A percentile compares a stretch with the other conserved stretches of the same genome.
Evolutionary conservation across 2,888 invertebrate genomes (phyloP).

Genomic region (Anorthoa munda): DNA sequence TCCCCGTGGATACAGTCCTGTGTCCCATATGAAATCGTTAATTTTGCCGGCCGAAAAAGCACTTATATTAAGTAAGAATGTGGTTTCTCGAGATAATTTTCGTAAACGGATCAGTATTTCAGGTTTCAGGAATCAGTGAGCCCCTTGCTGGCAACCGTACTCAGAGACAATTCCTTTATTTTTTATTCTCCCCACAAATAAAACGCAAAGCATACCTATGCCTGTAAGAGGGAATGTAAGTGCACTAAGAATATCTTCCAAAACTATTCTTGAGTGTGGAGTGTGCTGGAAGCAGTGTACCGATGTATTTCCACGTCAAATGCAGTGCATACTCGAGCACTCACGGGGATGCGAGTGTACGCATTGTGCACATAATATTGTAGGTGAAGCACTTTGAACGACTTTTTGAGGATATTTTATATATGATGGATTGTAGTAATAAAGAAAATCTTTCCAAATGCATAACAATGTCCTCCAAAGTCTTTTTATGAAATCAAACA

Average conservation of each 20-base stretch:
- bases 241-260: slow-evolving; percentile 10
- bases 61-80: too few relatives aligned
- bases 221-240: not conserved
- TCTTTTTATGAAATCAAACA: too few relatives aligned
- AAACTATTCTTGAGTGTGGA: slow-evolving; percentile 39
- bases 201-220: not conserved
- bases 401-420: slow-evolving; percentile 1
- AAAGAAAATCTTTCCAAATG: too few relatives aligned
- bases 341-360: slow-evolving; percentile 22
- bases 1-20: too few relatives aligned
- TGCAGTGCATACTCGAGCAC: slow-evolving; percentile 46
- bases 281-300: slow-evolving; percentile 42
- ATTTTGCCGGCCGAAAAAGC: too few relatives aligned
- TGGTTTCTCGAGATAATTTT: too few relatives aligned
- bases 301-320: slow-evolving; percentile 54
- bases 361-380: slow-evolving; percentile 51
- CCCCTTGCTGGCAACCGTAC: not conserved
- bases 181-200: not conserved
- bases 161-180: not conserved
- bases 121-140: not conserved
- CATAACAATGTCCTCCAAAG: too few relatives aligned
- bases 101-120: too few relatives aligned
- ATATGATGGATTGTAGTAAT: not conserved
- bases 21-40: too few relatives aligned
- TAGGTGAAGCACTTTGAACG: slow-evolving; percentile 14